Percentiles rank a stretch among this genome's conserved stretches.
Evolutionary conservation across 1,140 invertebrate species (phyloP).

Genomic region (Cydia fagiglandana): DNA sequence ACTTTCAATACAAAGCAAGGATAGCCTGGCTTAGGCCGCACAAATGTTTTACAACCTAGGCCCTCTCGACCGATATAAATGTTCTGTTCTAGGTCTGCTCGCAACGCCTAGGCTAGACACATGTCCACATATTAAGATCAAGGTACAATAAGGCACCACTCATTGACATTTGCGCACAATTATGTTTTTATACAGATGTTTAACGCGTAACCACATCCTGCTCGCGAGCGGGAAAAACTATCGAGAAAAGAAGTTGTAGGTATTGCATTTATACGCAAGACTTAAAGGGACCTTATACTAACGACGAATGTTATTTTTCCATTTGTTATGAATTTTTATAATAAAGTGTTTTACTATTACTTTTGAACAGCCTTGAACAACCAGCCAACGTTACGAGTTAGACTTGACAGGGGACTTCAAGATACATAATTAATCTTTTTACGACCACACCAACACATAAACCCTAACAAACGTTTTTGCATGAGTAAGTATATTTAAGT

Average conservation of each 20-base stretch:
- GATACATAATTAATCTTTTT: no score
- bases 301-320: no score
- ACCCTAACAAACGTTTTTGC: background rate
- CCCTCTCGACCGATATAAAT: background rate
- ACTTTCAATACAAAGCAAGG: conserved; percentile 9
- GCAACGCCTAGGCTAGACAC: conserved; percentile 7
- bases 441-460: no score
- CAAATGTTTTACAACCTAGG: conserved; percentile 7
- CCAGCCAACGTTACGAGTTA: background rate
- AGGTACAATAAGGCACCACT: conserved; percentile 21
- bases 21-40: background rate
- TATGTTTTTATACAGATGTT: background rate
- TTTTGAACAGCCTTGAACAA: background rate
- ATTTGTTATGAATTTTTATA: no score
- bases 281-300: no score
- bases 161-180: conserved; percentile 29
- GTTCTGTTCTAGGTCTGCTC: conserved; percentile 13
- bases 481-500: background rate
- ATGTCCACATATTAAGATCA: conserved; percentile 23
- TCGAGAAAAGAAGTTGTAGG: background rate
- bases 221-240: background rate
- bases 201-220: conserved; percentile 11
- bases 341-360: no score
- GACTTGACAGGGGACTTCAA: no score
- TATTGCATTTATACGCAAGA: background rate